phyloP scores from a whole-genome alignment of 2,797 vertebrate species.

The Sebastes vulpes region DNA sequence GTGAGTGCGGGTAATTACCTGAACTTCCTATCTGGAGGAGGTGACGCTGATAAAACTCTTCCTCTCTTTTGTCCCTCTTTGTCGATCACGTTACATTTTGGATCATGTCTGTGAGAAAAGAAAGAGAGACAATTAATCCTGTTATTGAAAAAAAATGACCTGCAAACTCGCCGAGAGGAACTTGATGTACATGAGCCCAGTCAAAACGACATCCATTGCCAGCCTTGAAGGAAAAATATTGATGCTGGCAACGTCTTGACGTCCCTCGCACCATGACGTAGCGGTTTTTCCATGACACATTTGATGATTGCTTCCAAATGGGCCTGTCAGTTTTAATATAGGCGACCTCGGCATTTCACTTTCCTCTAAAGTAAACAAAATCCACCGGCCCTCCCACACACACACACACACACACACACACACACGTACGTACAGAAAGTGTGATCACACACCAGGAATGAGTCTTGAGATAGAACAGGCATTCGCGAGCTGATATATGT shows the following conservation, averaged over 20 bases:
- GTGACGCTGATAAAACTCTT: constrained; percentile 80
- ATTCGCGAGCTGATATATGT: constrained; percentile 76
- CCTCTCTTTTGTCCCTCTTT: constrained; percentile 62
- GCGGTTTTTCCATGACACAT: constrained; percentile 87
- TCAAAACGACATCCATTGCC: constrained; percentile 70
- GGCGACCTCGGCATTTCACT: constrained; percentile 78
- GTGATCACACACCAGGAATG: constrained; percentile 72
- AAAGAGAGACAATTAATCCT: constrained; percentile 13
- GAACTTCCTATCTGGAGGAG: constrained; percentile 85
- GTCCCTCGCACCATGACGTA: constrained; percentile 82
- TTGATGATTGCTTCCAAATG: constrained; percentile 90
- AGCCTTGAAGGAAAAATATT: constrained; percentile 84
- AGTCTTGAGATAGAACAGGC: constrained; percentile 80
- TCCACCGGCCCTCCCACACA: constrained; percentile 63
- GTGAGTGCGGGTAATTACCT: constrained; percentile 81
- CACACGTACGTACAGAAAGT: constrained; percentile 51
- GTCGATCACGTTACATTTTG: constrained; percentile 28
- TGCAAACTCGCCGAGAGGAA: constrained; percentile 51
- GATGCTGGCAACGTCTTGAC: constrained; percentile 80
- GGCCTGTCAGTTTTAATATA: constrained; percentile 86
- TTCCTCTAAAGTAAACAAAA: constrained; percentile 85
- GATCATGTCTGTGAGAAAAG: constrained; percentile 23
- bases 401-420: constrained; percentile 46
- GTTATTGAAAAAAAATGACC: constrained; percentile 24
- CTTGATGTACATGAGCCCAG: constrained; percentile 52